phyloP scores from a whole-genome alignment of 2,888 invertebrate genomes.

The Asteroscopus sphinx region DNA sequence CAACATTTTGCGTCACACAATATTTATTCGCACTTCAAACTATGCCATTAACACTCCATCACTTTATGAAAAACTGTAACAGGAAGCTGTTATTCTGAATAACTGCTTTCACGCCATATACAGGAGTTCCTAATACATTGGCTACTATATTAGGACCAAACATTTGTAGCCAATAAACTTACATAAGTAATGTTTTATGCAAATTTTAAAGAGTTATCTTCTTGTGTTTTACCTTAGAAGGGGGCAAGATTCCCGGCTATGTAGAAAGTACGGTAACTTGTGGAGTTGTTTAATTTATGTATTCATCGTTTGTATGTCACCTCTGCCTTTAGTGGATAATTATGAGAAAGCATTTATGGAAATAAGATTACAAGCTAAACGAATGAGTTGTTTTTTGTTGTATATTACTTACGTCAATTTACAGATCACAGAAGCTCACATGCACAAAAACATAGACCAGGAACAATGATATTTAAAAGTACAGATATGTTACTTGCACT shows the following conservation, averaged over 20 bases:
- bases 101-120: slow-evolving; percentile 22
- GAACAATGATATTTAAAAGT: no score
- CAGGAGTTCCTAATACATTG: slow-evolving; percentile 8
- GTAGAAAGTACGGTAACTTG: neutral
- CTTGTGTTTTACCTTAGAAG: slow-evolving; percentile 13
- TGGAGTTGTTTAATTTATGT: no score
- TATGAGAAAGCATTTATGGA: no score
- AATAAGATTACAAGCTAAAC: no score
- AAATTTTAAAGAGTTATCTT: slow-evolving; percentile 7
- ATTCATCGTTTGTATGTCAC: no score
- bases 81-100: slow-evolving; percentile 27
- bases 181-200: slow-evolving; percentile 19
- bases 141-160: slow-evolving; percentile 6
- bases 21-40: slow-evolving; percentile 15
- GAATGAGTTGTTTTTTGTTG: no score
- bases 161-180: slow-evolving; percentile 22
- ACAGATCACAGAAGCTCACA: no score
- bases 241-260: neutral
- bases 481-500: no score
- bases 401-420: no score
- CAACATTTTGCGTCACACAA: slow-evolving; percentile 8
- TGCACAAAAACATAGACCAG: no score
- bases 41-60: slow-evolving; percentile 8
- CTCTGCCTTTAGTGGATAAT: no score
- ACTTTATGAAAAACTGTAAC: slow-evolving; percentile 12